Evolutionary conservation across 2,113 vertebrate species (phyloP).

Genomic region (Hemiscyllium ocellatum): DNA sequence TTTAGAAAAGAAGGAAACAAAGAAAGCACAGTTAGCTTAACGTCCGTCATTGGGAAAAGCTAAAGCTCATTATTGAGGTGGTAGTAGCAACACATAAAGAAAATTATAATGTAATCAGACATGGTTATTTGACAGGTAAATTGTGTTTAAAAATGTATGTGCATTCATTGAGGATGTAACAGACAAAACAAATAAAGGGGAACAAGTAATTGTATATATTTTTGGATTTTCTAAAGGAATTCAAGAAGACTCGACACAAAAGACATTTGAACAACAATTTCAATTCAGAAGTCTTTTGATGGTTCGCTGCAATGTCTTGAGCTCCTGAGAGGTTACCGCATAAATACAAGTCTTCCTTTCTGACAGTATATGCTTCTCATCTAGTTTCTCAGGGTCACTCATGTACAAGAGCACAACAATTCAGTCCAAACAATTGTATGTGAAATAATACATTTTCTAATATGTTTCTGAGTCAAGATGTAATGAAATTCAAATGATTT

Average conservation of each 20-base stretch:
- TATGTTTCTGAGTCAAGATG: neutral
- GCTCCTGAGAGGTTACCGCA: neutral
- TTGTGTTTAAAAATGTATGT: neutral
- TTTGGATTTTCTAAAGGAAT: no score
- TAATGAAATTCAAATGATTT: neutral
- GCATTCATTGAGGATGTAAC: neutral
- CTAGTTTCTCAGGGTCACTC: neutral
- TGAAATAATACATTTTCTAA: neutral
- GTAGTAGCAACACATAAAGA: neutral
- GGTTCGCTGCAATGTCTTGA: neutral
- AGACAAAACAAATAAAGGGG: neutral
- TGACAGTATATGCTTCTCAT: neutral
- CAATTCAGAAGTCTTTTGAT: neutral
- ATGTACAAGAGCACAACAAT: neutral
- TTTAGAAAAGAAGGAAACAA: neutral
- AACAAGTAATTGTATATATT: neutral
- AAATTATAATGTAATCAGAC: neutral
- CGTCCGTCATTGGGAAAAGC: neutral
- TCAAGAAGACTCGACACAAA: no score
- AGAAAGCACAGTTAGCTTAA: neutral
- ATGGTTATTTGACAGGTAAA: neutral
- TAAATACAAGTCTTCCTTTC: neutral
- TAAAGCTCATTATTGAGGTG: neutral
- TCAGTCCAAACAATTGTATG: neutral
- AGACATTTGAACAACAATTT: neutral